phyloP scores from a whole-genome alignment of 1,140 invertebrate genomes.

The Aphaenogaster floridana region DNA sequence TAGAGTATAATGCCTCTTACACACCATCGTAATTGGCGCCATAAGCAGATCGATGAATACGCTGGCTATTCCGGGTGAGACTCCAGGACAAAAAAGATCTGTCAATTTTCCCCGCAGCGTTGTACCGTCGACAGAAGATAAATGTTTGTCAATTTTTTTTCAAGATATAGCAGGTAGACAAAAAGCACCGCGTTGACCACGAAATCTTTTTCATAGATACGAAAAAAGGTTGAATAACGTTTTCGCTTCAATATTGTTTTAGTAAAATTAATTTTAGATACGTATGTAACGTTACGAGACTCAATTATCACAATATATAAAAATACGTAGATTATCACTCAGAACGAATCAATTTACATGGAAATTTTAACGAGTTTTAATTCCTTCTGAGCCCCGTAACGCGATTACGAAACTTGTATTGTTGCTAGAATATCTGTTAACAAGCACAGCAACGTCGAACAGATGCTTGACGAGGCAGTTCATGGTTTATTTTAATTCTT shows the following conservation, averaged over 20 bases:
- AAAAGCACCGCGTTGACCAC: neutral
- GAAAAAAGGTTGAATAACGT: neutral
- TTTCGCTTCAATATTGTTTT: neutral
- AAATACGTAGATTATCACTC: neutral
- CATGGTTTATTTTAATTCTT: conserved; percentile 16
- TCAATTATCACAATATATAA: neutral
- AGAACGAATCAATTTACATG: neutral
- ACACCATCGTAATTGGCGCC: conserved; percentile 27
- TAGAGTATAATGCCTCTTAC: conserved; percentile 47
- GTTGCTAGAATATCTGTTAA: neutral
- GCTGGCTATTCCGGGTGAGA: neutral
- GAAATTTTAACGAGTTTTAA: neutral
- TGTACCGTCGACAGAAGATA: conserved; percentile 23
- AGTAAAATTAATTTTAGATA: neutral
- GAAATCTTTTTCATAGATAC: conserved; percentile 5
- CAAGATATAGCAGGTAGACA: neutral
- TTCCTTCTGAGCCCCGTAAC: neutral
- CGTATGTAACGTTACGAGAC: neutral
- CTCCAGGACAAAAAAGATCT: neutral
- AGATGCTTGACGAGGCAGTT: conserved; percentile 5
- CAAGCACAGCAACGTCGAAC: neutral
- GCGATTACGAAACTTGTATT: neutral
- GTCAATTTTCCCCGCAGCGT: conserved; percentile 32
- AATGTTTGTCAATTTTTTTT: conserved; percentile 26
- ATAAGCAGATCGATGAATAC: conserved; percentile 58